Base-by-base conservation (phyloP, 2,797 vertebrate genomes). In the Epinephelus malabaricus region DNA sequence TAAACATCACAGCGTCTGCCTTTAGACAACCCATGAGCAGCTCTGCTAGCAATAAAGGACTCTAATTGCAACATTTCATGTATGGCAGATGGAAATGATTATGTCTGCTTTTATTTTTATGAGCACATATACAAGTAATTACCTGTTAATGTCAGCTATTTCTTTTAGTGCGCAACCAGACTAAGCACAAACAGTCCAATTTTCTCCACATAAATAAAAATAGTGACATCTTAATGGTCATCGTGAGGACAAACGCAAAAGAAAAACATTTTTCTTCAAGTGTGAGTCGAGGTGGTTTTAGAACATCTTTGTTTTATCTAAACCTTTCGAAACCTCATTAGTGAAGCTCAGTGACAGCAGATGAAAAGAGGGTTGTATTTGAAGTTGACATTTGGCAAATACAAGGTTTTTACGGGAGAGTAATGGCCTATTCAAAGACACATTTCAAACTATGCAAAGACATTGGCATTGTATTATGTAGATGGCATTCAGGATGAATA, bases 1-100 rank as follows among this genome's bases (percentile, higher is more conserved):
- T 68, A 67, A 78, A 73, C 61, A 67, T 50, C 51, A 64, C 23
- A 66, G 53, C 62, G n/a, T 58, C 61, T 50, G 23, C 18, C 23
- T 70, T n/a, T 1, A 46, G 47, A 62, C 6, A 18, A 38, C 46
- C 59, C 27, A 19, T 1, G 51, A 46, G 73, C 65, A 15, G 25
- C 68, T 4, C 59, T 18, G 45, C 13, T 5, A 8, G 51, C 63
- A 15, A 58, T 69, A 53, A 83, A 75, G 15, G 47, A 34, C 18
- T 73, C 17, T 54, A 61, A 82, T 40, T 74, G 69, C 30, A 60
- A 19, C 75, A 30, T 73, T 78, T 82, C 69, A 69, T 70, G 68
- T 56, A 46, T 17, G 69, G 80, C 87, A 84, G 78, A 85, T 73
- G 78, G 85, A 53, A 84, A 69, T 58, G 21, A 87, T 87, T 77